Percentiles rank a stretch among this genome's conserved stretches.
phyloP scores from a whole-genome alignment of 2,888 invertebrate species.

The Palloptera scutellata region DNA sequence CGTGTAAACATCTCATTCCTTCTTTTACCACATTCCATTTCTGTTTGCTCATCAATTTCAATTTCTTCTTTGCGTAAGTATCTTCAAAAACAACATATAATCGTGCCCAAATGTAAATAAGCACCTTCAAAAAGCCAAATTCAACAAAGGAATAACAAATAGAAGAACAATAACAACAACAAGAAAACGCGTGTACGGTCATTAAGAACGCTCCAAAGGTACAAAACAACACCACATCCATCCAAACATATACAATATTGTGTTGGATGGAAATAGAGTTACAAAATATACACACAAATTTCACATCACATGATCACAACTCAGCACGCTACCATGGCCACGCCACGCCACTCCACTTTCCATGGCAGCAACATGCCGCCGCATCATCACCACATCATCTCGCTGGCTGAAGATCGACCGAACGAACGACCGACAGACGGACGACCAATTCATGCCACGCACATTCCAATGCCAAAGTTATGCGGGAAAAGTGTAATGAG shows the following conservation, averaged over 20 bases:
- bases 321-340: no score
- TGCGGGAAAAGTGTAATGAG: background rate
- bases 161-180: background rate
- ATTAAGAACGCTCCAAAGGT: constrained; percentile 18
- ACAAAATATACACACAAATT: background rate
- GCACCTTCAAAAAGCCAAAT: constrained; percentile 7
- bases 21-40: constrained; percentile 40
- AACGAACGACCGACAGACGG: background rate
- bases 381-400: no score
- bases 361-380: no score
- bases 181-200: constrained; percentile 14
- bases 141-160: background rate
- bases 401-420: background rate
- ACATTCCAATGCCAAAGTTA: constrained; percentile 17
- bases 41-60: constrained; percentile 41
- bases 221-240: background rate
- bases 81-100: background rate
- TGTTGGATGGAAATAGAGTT: background rate
- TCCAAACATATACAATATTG: background rate
- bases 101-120: constrained; percentile 24
- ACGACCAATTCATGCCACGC: constrained; percentile 9
- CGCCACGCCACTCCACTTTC: no score
- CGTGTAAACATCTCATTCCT: no score
- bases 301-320: no score
- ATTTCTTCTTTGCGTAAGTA: constrained; percentile 13